Conservation (phyloP, 2,113 vertebrate genomes). For the Zosterops pallidus region DNA sequence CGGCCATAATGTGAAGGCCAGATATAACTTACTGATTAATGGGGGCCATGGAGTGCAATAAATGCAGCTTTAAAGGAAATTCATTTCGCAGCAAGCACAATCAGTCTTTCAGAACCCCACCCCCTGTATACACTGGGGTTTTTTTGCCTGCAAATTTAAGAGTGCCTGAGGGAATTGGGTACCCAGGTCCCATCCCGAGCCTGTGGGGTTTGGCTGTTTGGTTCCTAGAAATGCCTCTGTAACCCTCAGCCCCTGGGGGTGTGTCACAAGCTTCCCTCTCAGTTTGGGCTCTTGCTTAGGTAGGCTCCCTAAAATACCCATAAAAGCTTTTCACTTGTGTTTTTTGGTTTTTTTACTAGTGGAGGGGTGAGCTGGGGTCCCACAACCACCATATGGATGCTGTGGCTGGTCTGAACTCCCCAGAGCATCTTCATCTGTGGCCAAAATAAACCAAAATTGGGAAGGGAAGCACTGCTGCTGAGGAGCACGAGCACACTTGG, state of each 20-base stretch:
- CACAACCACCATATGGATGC: neutral
- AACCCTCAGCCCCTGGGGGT: neutral
- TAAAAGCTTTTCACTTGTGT: accelerated
- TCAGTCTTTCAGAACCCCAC: constrained; percentile 13
- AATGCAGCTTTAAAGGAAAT: constrained; percentile 50
- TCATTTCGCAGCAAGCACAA: constrained; percentile 22
- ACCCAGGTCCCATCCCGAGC: neutral
- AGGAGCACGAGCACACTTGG: accelerated
- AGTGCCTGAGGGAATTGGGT: neutral
- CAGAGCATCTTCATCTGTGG: neutral
- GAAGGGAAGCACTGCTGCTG: neutral
- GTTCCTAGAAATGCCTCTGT: neutral
- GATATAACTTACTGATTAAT: constrained; percentile 57
- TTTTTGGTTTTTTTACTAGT: neutral
- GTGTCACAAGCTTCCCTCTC: neutral
- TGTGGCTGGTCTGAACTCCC: neutral
- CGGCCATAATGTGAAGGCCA: constrained; percentile 45
- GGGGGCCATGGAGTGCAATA: constrained; percentile 38
- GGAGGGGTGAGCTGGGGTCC: neutral
- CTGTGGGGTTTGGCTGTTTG: neutral
- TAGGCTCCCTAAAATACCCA: neutral
- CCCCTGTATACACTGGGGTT: neutral
- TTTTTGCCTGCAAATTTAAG: neutral
- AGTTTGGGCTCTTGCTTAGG: neutral
- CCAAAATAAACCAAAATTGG: neutral